Evolutionary conservation across 2,113 vertebrate genomes (phyloP).

Genomic region (Dissostichus mawsoni): DNA sequence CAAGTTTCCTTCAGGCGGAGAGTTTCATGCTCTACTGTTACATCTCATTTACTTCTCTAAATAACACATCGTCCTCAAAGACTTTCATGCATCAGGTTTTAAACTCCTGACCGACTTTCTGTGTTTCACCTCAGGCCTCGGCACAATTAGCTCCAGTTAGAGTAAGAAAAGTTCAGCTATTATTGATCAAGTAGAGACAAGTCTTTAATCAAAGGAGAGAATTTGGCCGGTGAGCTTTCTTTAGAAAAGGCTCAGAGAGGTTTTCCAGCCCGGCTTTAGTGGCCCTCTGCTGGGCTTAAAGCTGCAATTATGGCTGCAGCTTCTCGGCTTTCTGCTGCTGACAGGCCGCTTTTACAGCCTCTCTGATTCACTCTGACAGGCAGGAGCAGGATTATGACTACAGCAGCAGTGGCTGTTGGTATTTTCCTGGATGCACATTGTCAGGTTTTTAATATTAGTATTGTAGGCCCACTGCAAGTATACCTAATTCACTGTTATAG

Average conservation of each 20-base stretch:
- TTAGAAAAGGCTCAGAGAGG: slow-evolving; percentile 27
- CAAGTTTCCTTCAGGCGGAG: background rate
- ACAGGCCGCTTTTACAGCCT: background rate
- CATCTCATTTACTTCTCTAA: background rate
- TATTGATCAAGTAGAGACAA: slow-evolving; percentile 38
- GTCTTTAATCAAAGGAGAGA: slow-evolving; percentile 24
- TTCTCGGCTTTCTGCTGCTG: slow-evolving; percentile 24
- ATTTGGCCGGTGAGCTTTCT: slow-evolving; percentile 20
- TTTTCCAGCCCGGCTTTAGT: slow-evolving; percentile 24
- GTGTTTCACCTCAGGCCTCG: slow-evolving; percentile 20
- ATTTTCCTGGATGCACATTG: background rate
- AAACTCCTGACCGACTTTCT: background rate
- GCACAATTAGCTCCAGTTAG: background rate
- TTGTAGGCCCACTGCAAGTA: background rate
- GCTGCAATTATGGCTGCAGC: slow-evolving; percentile 33
- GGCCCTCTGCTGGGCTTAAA: slow-evolving; percentile 31
- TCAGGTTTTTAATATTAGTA: background rate
- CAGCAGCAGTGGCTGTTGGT: background rate
- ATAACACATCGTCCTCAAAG: too few relatives aligned
- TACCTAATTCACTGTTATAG: too few relatives aligned
- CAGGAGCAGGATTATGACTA: background rate
- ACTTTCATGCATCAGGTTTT: background rate
- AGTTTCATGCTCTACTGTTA: background rate
- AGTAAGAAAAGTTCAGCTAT: background rate
- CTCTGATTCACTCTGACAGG: background rate